These are phyloP conservation scores for Loripinus fragilis DNA, from an alignment of 2,888 invertebrate genomes.

Conservation along the genomic window DNA sequence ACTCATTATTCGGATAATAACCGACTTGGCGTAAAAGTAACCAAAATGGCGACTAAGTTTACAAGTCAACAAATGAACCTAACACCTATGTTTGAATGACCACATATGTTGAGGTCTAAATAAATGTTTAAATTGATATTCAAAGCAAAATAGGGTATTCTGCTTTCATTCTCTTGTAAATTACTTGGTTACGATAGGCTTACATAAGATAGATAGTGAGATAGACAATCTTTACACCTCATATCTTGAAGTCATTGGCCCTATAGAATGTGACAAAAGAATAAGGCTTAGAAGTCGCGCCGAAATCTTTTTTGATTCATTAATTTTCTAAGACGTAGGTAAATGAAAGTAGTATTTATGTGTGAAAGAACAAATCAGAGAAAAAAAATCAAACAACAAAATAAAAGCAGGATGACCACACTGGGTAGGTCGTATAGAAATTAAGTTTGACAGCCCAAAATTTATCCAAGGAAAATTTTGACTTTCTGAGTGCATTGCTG, in stretches of 20 bases:
- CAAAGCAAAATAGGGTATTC: constrained; percentile 37
- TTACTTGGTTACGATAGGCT: constrained; percentile 11
- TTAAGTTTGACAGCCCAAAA: too few relatives aligned
- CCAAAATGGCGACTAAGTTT: constrained; percentile 52
- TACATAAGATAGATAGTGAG: constrained; percentile 39
- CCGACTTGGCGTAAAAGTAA: too few relatives aligned
- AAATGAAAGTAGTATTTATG: neutral
- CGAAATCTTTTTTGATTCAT: constrained; percentile 3
- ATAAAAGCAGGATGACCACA: too few relatives aligned
- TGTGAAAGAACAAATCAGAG: neutral
- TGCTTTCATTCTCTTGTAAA: constrained; percentile 30
- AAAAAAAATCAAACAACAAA: too few relatives aligned
- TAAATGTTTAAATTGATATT: constrained; percentile 34
- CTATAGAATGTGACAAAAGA: neutral
- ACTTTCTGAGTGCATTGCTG: too few relatives aligned
- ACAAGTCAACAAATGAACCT: constrained; percentile 47
- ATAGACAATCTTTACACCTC: constrained; percentile 14
- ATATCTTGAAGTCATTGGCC: neutral
- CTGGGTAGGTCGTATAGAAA: too few relatives aligned
- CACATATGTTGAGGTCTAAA: constrained; percentile 38
- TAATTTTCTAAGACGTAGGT: constrained; percentile 2
- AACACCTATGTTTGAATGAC: constrained; percentile 53
- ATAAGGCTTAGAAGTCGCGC: neutral
- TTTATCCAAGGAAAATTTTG: too few relatives aligned
- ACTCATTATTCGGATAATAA: constrained; percentile 2